Conservation (phyloP, 2,797 vertebrate genomes). For the Capromys pilorides region DNA sequence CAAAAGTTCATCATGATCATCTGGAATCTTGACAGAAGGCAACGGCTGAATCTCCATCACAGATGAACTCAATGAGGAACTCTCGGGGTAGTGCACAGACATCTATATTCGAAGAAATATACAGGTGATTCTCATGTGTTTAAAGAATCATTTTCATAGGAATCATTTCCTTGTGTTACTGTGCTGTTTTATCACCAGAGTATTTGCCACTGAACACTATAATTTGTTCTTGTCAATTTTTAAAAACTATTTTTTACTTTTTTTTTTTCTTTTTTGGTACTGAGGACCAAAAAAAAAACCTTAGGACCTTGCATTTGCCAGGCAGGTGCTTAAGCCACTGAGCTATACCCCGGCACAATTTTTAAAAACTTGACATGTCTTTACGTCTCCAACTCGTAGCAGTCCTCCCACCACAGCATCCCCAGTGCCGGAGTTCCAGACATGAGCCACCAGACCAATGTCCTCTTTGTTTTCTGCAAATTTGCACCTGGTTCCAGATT, state of each 20-base stretch:
- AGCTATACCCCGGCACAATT: not conserved
- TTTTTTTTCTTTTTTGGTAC: no score
- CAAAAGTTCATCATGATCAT: not conserved
- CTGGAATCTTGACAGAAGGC: not conserved
- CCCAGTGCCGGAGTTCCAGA: not conserved
- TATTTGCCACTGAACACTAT: not conserved
- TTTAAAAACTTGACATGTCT: not conserved
- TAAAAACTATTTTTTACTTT: not conserved
- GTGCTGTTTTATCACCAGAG: not conserved
- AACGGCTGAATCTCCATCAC: not conserved
- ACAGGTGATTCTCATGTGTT: not conserved
- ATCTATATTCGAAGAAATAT: conserved; percentile 8
- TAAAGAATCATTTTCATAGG: not conserved
- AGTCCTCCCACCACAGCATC: not conserved
- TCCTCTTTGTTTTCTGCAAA: conserved; percentile 7
- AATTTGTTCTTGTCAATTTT: not conserved
- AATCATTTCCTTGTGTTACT: conserved; percentile 38
- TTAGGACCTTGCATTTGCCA: no score
- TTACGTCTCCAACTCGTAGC: not conserved
- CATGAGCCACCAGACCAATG: not conserved
- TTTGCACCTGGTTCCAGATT: conserved; percentile 10
- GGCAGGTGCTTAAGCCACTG: no score
- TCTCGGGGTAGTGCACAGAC: not conserved
- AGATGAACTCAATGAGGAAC: conserved; percentile 33
- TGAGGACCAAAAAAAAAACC: no score